Percentiles rank a stretch among this genome's conserved stretches.
These are phyloP conservation scores for Charina bottae DNA, from an alignment of 2,113 vertebrate species.

Conservation along the genomic window DNA sequence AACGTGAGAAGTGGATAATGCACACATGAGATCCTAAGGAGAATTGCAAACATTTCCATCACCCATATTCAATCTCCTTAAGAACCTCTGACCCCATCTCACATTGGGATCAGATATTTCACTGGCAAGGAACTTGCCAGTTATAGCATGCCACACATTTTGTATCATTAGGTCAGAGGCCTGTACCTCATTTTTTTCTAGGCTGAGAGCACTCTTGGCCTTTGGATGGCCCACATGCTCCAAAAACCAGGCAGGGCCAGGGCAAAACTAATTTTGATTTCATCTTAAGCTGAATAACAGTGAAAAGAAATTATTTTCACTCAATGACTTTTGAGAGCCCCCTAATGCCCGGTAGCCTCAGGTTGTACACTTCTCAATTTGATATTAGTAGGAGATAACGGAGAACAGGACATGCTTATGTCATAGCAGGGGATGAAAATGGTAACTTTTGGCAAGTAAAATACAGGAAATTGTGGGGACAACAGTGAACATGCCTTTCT, in stretches of 20 bases:
- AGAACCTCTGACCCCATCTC: too few relatives aligned
- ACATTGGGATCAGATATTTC: background rate
- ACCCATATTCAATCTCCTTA: too few relatives aligned
- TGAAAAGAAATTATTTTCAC: background rate
- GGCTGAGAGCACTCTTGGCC: background rate
- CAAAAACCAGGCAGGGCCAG: background rate
- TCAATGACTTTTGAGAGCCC: too few relatives aligned
- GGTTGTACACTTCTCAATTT: background rate
- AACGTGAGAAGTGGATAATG: too few relatives aligned
- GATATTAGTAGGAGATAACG: background rate
- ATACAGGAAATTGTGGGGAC: constrained; percentile 6
- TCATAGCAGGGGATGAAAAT: constrained; percentile 41
- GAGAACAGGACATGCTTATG: background rate
- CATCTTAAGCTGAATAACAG: background rate
- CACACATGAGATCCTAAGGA: too few relatives aligned
- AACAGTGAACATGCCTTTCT: constrained; percentile 9
- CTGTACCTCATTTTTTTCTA: background rate
- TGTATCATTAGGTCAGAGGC: background rate
- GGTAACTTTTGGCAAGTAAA: constrained; percentile 26
- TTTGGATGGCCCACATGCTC: background rate
- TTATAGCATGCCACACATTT: background rate
- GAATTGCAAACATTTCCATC: too few relatives aligned
- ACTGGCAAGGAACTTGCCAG: background rate
- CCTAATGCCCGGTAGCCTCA: background rate
- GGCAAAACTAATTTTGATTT: background rate